A percentile compares a stretch with the other conserved stretches of the same genome.
Conservation (phyloP, 2,797 vertebrate species). For the Crocodylus rhombifer region DNA sequence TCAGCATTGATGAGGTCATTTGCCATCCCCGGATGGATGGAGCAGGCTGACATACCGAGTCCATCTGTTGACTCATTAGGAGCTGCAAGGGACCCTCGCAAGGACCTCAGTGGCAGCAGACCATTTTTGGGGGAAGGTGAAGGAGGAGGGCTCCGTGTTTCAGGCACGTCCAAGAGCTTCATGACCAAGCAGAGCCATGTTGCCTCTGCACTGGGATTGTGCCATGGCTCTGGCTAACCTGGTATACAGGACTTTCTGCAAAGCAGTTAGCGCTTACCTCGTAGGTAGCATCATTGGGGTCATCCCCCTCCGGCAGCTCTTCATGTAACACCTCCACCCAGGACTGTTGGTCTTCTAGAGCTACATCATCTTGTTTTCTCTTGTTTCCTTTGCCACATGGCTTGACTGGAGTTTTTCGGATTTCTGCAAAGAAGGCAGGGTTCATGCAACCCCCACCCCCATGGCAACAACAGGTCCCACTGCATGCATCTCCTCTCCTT, state of each 20-base stretch:
- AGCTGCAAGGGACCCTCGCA: too few relatives aligned
- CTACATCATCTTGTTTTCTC: slow-evolving; percentile 85
- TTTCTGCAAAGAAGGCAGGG: slow-evolving; percentile 75
- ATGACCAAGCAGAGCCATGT: too few relatives aligned
- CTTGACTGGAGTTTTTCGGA: slow-evolving; percentile 77
- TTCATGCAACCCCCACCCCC: neutral
- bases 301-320: slow-evolving; percentile 81
- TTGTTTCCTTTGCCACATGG: slow-evolving; percentile 85
- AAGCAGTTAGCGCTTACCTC: slow-evolving; percentile 75
- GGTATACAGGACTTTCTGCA: neutral
- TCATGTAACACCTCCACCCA: slow-evolving; percentile 82
- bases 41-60: neutral
- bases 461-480: rapidly evolving
- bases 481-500: rapidly evolving
- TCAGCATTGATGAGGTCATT: too few relatives aligned
- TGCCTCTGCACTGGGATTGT: too few relatives aligned
- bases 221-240: neutral
- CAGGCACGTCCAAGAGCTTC: neutral
- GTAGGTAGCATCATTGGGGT: slow-evolving; percentile 80
- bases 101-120: too few relatives aligned
- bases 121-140: neutral
- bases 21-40: too few relatives aligned
- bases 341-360: slow-evolving; percentile 78
- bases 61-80: neutral
- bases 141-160: neutral